phyloP scores from a whole-genome alignment of 2,888 invertebrate species.

The Smittia aterrima region DNA sequence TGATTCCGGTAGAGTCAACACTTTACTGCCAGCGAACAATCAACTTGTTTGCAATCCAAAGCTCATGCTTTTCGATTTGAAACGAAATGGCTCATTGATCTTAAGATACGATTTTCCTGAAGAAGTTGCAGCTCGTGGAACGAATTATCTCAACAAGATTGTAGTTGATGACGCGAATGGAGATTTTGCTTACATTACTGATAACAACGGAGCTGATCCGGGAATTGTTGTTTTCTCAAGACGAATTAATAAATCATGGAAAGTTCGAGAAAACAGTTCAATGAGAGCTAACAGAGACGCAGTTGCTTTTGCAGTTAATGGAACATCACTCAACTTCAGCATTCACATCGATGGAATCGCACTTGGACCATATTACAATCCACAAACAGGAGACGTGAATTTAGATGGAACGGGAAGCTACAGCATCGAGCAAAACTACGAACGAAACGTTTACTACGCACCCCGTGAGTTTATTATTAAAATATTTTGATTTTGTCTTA shows the following conservation, averaged over 20 bases:
- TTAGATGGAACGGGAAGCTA: constrained; percentile 44
- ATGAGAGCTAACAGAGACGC: constrained; percentile 64
- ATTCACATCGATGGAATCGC: constrained; percentile 71
- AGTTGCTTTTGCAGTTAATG: constrained; percentile 61
- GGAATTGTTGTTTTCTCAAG: constrained; percentile 71
- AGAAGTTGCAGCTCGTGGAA: constrained; percentile 59
- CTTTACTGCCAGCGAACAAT: constrained; percentile 54
- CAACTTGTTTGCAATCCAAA: constrained; percentile 64
- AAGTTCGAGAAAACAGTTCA: constrained; percentile 62
- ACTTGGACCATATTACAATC: constrained; percentile 60
- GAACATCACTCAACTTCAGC: constrained; percentile 58
- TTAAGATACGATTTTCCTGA: constrained; percentile 63
- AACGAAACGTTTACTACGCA: constrained; percentile 62
- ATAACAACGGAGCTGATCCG: constrained; percentile 66
- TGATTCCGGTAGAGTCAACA: constrained; percentile 66
- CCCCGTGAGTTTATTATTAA: too few relatives aligned
- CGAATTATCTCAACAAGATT: constrained; percentile 68
- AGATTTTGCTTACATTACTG: constrained; percentile 69
- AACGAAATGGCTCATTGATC: constrained; percentile 58
- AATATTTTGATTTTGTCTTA: too few relatives aligned
- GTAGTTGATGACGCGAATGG: constrained; percentile 69
- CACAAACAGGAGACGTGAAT: constrained; percentile 46
- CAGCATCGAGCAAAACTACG: constrained; percentile 44
- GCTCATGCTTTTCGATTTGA: constrained; percentile 66
- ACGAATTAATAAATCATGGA: constrained; percentile 66